Base-by-base conservation (phyloP, 1,140 invertebrate species). In the Campodea augens region DNA sequence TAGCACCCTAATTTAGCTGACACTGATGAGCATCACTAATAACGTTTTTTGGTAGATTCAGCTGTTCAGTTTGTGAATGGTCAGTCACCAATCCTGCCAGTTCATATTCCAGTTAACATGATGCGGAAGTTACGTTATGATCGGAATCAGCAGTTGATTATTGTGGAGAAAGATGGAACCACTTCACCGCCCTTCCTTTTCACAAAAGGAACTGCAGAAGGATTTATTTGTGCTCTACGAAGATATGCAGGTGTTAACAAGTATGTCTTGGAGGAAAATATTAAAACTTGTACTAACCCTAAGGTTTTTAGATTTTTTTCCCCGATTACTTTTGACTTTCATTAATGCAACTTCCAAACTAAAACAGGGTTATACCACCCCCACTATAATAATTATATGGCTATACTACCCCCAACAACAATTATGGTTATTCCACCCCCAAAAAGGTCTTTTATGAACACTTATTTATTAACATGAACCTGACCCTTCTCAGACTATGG, bases 311-410 rank as follows among this genome's bases (percentile, higher is more conserved):
- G 25, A 74, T 87, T 53, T 67, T 91, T 25, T 80, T 86, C 64
- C 68, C 74, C 47, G 77, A 85, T 41, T 71, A 74, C 49, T 63
- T 69, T 5, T 65, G 78, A 78, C 59, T 67, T 82, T 24, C 75
- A 75, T 21, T 64, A 79, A 54, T 69, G 80, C 57, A 82, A 84
- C 0, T 82, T 81, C 58, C 78, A 78, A 59, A 78, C 81, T 2
- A 81, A 82, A 5, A 54, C 87, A 58, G 77, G 79, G 57, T 77
- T 82, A 5, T 87, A 88, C 62, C 78, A 81, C 21, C 87, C 86
- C 66, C 64, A 89, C 20, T 79, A 80, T 22, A n/a, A n/a, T n/a
- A n/a, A n/a, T n/a, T n/a, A n/a, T n/a, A n/a, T n/a, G n/a, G n/a
- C n/a, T n/a, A n/a, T n/a, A n/a, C n/a, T n/a, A n/a, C n/a, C n/a